Evolutionary conservation across 2,113 vertebrate genomes (phyloP), one percentile per base, ranked within the genome.

Genomic region (Marmota flaviventris): DNA sequence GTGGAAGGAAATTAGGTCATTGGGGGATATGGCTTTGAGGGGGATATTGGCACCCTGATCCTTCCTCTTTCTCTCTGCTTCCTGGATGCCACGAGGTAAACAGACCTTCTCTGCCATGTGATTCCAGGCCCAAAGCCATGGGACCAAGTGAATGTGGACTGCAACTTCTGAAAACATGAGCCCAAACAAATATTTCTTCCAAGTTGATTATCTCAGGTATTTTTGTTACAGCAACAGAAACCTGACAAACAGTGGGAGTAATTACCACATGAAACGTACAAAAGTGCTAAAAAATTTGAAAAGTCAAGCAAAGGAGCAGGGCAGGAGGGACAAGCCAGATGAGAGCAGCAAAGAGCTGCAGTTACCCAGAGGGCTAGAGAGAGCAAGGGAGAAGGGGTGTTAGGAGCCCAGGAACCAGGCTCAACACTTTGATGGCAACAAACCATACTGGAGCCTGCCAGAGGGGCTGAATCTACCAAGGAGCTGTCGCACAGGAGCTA

Each of bases 371-470:
- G 32, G 53, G 29, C 42, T 67, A 39, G 70, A 76, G 18, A 84
- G 34, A 51, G 11, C 67, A 73, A 75, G 53, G 25, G 42, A 73
- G 13, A 63, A 75, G 32, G 34, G 51, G 53, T 7, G 32, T 24
- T 24, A 37, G 48, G 93, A 84, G 22, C 51, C n/a, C 18, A 17
- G 45, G 45, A 56, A 25, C 56, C 69, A 76, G 78, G 22, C 24
- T 25, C 37, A n/a, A 32, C 42, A 25, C 18, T 17, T 1, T 0
- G 0, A 7, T 39, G 18, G 25, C 3, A 48, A 37, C 25, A 2
- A 20, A 16, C 5, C 48, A 29, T 24, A 37, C 5, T 61, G 53
- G 58, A 42, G 53, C 58, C n/a, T 53, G 45, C 51, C 29, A 37
- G 48, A 69, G 48, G 72, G 67, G 48, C 9, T 8, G 84, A 45